Evolutionary conservation across 2,113 vertebrate species (phyloP).

Genomic region (Cervus canadensis): DNA sequence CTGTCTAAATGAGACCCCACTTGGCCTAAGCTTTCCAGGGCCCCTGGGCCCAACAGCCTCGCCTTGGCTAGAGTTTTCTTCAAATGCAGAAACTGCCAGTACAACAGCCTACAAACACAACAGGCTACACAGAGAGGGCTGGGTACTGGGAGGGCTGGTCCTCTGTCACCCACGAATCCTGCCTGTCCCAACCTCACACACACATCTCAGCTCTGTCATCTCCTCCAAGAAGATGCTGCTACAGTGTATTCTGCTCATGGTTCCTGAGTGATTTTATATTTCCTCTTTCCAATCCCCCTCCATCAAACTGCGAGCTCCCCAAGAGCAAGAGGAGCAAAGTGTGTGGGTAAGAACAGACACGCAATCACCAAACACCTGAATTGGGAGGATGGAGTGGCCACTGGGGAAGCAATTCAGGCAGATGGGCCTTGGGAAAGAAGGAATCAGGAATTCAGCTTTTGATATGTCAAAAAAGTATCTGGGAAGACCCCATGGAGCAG

Average conservation of each 20-base stretch:
- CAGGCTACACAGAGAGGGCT: not conserved
- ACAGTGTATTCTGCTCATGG: too few relatives aligned
- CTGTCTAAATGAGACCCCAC: conserved; percentile 64
- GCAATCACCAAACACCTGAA: not conserved
- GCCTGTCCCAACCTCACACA: not conserved
- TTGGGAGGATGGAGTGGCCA: not conserved
- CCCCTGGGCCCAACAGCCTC: conserved; percentile 16
- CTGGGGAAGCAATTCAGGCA: not conserved
- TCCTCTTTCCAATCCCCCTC: not conserved
- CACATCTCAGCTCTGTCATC: not conserved
- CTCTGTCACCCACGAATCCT: not conserved
- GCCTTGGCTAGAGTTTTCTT: not conserved
- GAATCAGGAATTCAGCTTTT: not conserved
- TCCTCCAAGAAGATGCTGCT: not conserved
- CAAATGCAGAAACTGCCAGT: not conserved
- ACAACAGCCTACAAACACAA: not conserved
- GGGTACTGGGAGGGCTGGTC: not conserved
- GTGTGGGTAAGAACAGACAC: not conserved
- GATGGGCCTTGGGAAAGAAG: not conserved
- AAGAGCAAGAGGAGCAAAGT: not conserved
- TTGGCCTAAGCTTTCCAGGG: conserved; percentile 44
- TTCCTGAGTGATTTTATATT: not conserved
- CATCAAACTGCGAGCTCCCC: not conserved
- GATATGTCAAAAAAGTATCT: not conserved
- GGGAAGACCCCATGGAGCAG: not conserved